Conservation (phyloP, 2,113 vertebrate genomes). For the Chrysemys picta region DNA sequence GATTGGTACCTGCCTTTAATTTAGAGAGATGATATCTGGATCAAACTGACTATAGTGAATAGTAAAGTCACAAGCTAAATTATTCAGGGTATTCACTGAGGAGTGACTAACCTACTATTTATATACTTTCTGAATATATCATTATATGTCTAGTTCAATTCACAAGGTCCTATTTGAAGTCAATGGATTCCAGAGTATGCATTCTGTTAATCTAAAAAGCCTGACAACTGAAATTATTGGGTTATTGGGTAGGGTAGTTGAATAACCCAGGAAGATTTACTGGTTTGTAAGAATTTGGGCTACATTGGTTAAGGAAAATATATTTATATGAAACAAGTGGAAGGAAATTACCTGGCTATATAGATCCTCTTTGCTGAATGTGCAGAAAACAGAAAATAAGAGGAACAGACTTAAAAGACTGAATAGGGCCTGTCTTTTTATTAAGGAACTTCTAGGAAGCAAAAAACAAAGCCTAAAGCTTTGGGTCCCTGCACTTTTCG, state of each 20-base stretch:
- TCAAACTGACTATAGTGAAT: constrained; percentile 55
- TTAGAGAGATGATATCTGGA: constrained; percentile 58
- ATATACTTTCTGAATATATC: constrained; percentile 66
- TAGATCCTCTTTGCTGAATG: background rate
- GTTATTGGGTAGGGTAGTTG: constrained; percentile 4
- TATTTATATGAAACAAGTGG: background rate
- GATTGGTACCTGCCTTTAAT: constrained; percentile 26
- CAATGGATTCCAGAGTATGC: constrained; percentile 63
- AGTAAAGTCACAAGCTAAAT: constrained; percentile 27
- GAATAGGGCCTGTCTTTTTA: background rate
- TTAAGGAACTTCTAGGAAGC: background rate
- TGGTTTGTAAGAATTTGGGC: background rate
- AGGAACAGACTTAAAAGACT: background rate
- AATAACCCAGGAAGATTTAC: constrained; percentile 13
- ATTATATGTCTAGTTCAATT: constrained; percentile 59
- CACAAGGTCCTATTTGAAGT: constrained; percentile 58
- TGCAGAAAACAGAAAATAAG: background rate
- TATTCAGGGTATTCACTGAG: constrained; percentile 65
- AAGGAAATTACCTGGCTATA: background rate
- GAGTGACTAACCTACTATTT: constrained; percentile 71
- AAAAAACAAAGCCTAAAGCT: background rate
- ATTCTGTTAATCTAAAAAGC: constrained; percentile 26
- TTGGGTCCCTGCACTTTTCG: background rate
- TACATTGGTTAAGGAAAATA: background rate
- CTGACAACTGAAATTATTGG: constrained; percentile 38